Evolutionary conservation across 2,888 invertebrate genomes (phyloP), one percentile per base, ranked within the genome.

Genomic region (Lasioglossum morio): DNA sequence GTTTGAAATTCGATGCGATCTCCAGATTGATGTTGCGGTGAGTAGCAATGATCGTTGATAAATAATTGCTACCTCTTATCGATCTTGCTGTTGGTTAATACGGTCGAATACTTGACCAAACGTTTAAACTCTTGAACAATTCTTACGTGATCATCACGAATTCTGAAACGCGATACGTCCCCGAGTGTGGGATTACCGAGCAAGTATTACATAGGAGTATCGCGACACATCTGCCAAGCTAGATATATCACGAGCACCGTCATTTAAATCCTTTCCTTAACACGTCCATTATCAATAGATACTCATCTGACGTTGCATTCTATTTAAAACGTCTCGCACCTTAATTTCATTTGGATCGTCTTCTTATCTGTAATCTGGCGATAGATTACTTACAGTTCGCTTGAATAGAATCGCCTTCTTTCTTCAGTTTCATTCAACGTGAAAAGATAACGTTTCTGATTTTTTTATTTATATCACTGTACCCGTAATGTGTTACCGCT

Each of bases 1-100:
- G 43, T 73, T n/a, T 84, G 73, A 72, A 79, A 79, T 79, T 76
- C 57, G 46, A 84, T 43, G 27, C 79, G 72, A n/a, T 34, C 34
- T 84, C 40, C 30, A 77, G 37, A 76, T 48, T 37, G 40, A 73
- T 60, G 69, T 40, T 77, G 40, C 43, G 73, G 48, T 72, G 74
- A 48, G 60, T 53, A 57, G 27, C 78, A 63, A 74, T 83, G 40
- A 78, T 66, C 57, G 43, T 37, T 63, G 43, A 46, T 79, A 76
- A 76, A 78, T 72, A 78, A 85, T 84, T 57, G 73, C 70, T 81
- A 77, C 60, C 43, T 30, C 27, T 34, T 60, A 60, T 74, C 34
- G 16, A 60, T 34, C 5, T 53, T 14, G 74, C 27, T 8, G 60
- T 37, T 43, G 7, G 40, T 40, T 70, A 27, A 27, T 43, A 72